Evolutionary conservation across 2,888 invertebrate genomes (phyloP), one percentile per base, ranked within the genome.

Genomic region (Charanyca ferruginea): DNA sequence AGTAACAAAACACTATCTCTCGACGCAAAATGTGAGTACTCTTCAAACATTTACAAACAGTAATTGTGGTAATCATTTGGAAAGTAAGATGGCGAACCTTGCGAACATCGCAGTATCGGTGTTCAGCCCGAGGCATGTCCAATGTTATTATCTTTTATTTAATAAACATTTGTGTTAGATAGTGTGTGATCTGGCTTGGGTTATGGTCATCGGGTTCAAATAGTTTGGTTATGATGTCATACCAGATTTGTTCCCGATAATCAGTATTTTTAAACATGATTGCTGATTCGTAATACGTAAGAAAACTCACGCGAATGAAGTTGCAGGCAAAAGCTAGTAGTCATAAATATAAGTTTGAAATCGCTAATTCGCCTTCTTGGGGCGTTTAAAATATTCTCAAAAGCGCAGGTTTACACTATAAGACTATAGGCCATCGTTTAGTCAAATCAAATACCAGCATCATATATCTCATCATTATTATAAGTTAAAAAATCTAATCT

Each of bases 1-100:
- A 49, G 8, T 22, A 49, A 51, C 22, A 63, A 41, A 51, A 23
- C 61, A 53, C 65, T 35, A 62, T 70, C 35, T 77, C 52, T 65
- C 20, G 44, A 20, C 55, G 23, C 22, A 48, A n/a, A 62, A 53
- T 22, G 25, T 63, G 28, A 60, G 32, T 57, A 62, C 42, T 55
- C 47, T 44, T 58, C 53, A 70, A 58, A 67, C 67, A 44, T 67
- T 58, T 55, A 67, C 61, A 63, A 61, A 57, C 41, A 22, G 55
- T 75, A 75, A 79, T 75, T 54, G 79, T 59, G 28, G 76, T 60
- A 76, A 81, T 80, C 70, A 53, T 79, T 75, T 81, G 76, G 80
- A 80, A 81, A 80, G 80, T 66, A 57, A 66, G 22, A 73, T 48
- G 59, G 35, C 42, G 23, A 25, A 60, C 57, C 53, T 69, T 28